phyloP scores from a whole-genome alignment of 2,888 invertebrate genomes.

The Sclerodermus sp. region DNA sequence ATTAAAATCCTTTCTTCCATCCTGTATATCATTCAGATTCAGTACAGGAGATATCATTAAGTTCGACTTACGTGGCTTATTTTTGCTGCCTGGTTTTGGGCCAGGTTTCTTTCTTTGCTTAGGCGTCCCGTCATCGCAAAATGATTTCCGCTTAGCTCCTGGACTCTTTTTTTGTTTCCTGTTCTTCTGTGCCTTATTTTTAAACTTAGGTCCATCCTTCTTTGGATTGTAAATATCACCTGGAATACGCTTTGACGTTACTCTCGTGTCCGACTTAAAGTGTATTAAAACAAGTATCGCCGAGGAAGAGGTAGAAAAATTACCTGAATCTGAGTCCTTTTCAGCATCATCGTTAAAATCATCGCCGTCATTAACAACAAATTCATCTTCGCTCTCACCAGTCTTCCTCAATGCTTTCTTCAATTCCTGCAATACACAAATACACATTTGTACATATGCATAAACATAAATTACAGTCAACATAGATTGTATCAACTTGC shows the following conservation, averaged over 20 bases:
- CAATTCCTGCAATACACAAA: conserved; percentile 48
- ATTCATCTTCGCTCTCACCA: conserved; percentile 61
- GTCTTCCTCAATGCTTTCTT: conserved; percentile 57
- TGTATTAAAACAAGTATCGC: no score
- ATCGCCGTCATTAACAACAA: conserved; percentile 59
- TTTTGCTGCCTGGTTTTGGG: conserved; percentile 54
- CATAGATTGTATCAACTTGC: neutral
- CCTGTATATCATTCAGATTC: conserved; percentile 8
- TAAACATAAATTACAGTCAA: no score
- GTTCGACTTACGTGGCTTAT: conserved; percentile 37
- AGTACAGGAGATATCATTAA: no score
- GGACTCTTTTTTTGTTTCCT: conserved; percentile 47
- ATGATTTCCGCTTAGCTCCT: conserved; percentile 38
- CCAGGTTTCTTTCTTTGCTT: conserved; percentile 54
- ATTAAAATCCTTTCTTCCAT: conserved; percentile 38
- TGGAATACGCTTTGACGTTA: conserved; percentile 17
- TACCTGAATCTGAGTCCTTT: conserved; percentile 55
- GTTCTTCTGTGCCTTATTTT: conserved; percentile 45
- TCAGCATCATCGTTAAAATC: conserved; percentile 57
- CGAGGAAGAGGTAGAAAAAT: no score
- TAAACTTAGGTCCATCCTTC: conserved; percentile 41
- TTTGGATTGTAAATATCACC: conserved; percentile 53
- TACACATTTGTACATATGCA: neutral
- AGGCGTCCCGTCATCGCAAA: conserved; percentile 44
- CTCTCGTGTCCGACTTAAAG: no score